These are phyloP conservation scores for Allobates femoralis DNA, from an alignment of 2,797 vertebrate genomes.

Conservation along the genomic window DNA sequence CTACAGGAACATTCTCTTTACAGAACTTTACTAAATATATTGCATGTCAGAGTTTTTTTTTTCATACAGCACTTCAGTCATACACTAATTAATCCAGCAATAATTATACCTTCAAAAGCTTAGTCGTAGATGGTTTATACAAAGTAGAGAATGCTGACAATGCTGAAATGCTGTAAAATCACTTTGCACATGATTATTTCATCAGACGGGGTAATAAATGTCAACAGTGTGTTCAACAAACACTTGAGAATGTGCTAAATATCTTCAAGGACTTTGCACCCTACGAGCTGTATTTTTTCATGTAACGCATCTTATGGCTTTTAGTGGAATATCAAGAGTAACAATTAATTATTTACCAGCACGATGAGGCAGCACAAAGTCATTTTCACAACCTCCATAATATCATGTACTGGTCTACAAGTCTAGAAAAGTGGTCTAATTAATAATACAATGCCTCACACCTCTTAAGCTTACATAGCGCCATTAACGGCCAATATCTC, in stretches of 20 bases:
- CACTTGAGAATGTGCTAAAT: slow-evolving; percentile 32
- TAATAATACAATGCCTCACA: no score
- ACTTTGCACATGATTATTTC: neutral
- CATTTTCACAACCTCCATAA: neutral
- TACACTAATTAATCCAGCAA: no score
- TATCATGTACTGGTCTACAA: neutral
- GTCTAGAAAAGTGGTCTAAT: no score
- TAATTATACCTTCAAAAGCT: no score
- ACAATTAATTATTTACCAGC: slow-evolving; percentile 20
- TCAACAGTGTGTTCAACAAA: slow-evolving; percentile 27
- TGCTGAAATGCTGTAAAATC: neutral
- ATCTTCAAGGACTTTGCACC: neutral
- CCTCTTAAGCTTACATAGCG: no score
- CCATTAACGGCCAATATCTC: no score
- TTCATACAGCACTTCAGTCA: no score
- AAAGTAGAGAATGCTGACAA: neutral
- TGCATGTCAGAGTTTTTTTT: no score
- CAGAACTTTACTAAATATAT: no score
- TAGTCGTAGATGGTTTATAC: no score
- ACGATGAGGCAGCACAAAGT: no score
- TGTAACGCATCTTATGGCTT: slow-evolving; percentile 19
- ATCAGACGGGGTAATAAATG: slow-evolving; percentile 29
- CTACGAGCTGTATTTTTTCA: neutral
- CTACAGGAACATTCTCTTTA: no score
- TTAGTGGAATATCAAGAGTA: slow-evolving; percentile 15